These are phyloP conservation scores for Drosophila kurseongensis DNA, from an alignment of 1,140 invertebrate species.

Conservation along the genomic window DNA sequence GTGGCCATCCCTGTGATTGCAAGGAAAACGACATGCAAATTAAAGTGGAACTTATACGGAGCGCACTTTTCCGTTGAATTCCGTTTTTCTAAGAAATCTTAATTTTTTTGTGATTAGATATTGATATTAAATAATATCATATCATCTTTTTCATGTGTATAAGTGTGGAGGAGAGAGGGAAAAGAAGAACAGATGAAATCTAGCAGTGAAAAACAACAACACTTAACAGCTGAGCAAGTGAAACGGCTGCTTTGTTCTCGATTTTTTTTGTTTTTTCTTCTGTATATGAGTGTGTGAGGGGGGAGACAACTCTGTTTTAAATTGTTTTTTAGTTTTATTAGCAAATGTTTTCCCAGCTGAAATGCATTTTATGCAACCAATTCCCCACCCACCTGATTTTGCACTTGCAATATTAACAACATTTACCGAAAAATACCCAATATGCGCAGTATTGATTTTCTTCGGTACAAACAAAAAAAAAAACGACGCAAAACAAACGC, in stretches of 20 bases:
- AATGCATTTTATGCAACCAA: conserved; percentile 37
- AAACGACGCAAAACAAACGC: conserved; percentile 76
- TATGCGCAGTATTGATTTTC: conserved; percentile 81
- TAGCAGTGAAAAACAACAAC: conserved; percentile 52
- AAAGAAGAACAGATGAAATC: conserved; percentile 5
- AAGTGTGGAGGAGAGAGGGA: not conserved
- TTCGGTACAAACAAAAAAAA: conserved; percentile 50
- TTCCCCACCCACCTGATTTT: conserved; percentile 5
- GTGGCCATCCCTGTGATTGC: no score
- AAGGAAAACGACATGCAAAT: no score
- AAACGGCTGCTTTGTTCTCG: conserved; percentile 48
- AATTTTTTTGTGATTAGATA: no score
- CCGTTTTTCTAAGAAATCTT: no score
- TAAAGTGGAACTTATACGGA: no score
- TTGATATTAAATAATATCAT: not conserved
- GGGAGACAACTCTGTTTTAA: no score
- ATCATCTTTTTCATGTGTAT: not conserved
- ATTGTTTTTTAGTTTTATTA: no score
- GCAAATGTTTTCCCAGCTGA: conserved; percentile 22
- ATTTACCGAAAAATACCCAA: conserved; percentile 42
- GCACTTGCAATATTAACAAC: conserved; percentile 41
- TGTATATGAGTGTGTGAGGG: conserved; percentile 14
- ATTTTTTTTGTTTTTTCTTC: conserved; percentile 10
- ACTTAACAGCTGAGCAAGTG: conserved; percentile 71
- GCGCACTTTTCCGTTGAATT: no score